These are phyloP conservation scores for Erebia palarica DNA, from an alignment of 2,888 invertebrate species.

Conservation along the genomic window DNA sequence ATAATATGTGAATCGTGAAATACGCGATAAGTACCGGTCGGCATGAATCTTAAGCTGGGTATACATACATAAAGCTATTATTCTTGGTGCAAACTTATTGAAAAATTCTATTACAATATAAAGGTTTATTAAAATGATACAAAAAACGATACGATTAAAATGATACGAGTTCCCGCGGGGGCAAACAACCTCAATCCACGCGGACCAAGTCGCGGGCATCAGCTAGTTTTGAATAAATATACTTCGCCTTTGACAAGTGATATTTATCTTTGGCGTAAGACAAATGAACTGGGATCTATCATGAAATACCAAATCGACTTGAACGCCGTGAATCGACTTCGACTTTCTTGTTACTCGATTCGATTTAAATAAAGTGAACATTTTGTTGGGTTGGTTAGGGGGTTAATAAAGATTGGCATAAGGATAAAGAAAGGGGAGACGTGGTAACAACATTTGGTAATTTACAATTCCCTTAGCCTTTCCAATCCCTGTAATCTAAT, in stretches of 20 bases:
- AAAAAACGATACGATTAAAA: no score
- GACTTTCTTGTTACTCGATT: constrained; percentile 2
- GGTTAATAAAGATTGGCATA: constrained; percentile 13
- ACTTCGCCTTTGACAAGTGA: no score
- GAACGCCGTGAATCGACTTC: constrained; percentile 4
- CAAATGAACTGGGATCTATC: constrained; percentile 10
- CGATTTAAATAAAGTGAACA: constrained; percentile 10
- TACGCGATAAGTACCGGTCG: no score
- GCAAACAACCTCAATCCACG: no score
- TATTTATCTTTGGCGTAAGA: not conserved
- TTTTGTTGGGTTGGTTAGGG: constrained; percentile 4
- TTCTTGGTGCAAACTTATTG: not conserved
- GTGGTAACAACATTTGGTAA: constrained; percentile 6
- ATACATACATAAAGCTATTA: not conserved
- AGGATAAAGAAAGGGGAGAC: constrained; percentile 2
- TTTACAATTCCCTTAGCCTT: constrained; percentile 8
- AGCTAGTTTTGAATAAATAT: no score
- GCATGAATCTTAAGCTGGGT: no score
- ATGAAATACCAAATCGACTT: constrained; percentile 1
- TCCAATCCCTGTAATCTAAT: not conserved
- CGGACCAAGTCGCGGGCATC: no score
- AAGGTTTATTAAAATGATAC: no score
- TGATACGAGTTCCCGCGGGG: no score
- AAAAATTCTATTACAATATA: no score
- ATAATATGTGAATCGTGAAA: no score